Base-by-base conservation (phyloP, 2,888 invertebrate genomes). In the Epistrophella euchroma region DNA sequence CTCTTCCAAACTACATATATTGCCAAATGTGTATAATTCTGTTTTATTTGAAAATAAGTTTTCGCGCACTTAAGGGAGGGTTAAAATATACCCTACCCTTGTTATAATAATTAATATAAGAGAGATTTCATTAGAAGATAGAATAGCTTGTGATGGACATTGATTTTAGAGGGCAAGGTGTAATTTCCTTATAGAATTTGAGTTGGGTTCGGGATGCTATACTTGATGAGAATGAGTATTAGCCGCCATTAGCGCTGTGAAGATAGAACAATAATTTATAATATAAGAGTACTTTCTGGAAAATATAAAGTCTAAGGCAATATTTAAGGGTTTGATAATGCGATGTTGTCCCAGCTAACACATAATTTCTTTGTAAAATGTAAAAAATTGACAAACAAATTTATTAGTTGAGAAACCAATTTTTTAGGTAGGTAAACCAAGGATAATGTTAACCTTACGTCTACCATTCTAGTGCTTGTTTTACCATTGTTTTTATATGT, bases 91-190 rank as follows among this genome's bases (percentile, higher is more conserved):
- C 56, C 56, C 56, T 9, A 56, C 56, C 56, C 56, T 35, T 56
- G 56, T 35, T 35, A 13, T 17, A 17, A 13, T 17, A 17, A n/a
- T 22, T 6, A 40, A 58, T 58, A 13, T 17, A 15, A 60, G n/a
- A 60, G 17, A 56, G 60, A 60, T 60, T 60, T 40, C 37, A 60
- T 60, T 60, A 22, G 37, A 40, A 60, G 60, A 60, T 60, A 58
- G 9, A 15, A 17, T 40, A 17, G 19, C 37, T 40, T 35, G 17
- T 35, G 32, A 58, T 60, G 37, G 60, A 60, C 60, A 60, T 60
- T 60, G 60, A 40, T 60, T 60, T 60, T 55, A 15, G 2, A 15
- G 15, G 0, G 6, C 22, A 4, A 60, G 37, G 37, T 13, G 22
- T 40, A 22, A 22, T 22, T 19, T 11, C 13, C 19, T 40, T 22